These are phyloP conservation scores for Amblyopsis rosae DNA, from an alignment of 2,113 vertebrate genomes.

Conservation along the genomic window DNA sequence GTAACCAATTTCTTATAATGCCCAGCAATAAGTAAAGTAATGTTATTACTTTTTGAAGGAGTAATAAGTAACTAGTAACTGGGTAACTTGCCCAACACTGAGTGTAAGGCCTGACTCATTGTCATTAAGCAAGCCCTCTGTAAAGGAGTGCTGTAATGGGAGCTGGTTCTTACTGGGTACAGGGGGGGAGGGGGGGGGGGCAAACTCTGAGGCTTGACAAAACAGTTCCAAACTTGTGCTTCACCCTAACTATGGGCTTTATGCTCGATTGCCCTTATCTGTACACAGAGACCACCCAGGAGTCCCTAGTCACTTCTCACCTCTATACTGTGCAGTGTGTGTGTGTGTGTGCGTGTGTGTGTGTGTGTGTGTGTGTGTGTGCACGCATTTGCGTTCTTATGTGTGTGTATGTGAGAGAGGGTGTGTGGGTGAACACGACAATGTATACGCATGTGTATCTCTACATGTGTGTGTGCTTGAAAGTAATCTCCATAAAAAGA, in stretches of 20 bases:
- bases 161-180: slow-evolving; percentile 26
- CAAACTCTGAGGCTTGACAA: slow-evolving; percentile 17
- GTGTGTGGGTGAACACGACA: background rate
- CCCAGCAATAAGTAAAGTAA: too few species aligned
- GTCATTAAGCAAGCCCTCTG: slow-evolving; percentile 54
- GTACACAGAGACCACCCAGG: slow-evolving; percentile 69
- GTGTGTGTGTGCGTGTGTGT: background rate
- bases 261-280: slow-evolving; percentile 58
- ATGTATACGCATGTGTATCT: background rate
- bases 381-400: background rate
- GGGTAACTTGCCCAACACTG: too few species aligned
- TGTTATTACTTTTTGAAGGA: too few species aligned
- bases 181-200: slow-evolving; percentile 30
- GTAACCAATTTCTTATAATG: too few species aligned
- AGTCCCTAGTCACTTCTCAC: slow-evolving; percentile 62
- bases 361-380: background rate
- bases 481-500: background rate
- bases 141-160: slow-evolving; percentile 47
- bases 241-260: slow-evolving; percentile 42
- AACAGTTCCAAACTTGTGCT: slow-evolving; percentile 46
- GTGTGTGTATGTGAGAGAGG: background rate
- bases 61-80: too few species aligned
- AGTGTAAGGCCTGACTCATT: slow-evolving; percentile 28
- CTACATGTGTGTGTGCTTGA: background rate
- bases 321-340: slow-evolving; percentile 36